phyloP scores from a whole-genome alignment of 2,888 invertebrate species.

The Nebria brevicollis region DNA sequence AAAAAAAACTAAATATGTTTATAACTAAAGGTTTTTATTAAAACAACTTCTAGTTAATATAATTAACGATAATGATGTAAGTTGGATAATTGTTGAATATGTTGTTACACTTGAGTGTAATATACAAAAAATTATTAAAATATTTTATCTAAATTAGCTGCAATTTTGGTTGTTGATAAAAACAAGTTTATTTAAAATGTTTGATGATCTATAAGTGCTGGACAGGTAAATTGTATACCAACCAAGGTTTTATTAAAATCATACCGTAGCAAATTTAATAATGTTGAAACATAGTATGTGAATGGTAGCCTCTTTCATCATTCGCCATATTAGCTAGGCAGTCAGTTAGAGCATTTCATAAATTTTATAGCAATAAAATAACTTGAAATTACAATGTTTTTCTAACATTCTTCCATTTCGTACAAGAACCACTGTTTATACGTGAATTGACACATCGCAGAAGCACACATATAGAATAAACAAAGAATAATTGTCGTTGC shows the following conservation, averaged over 20 bases:
- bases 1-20: no score
- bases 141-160: not conserved
- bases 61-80: no score
- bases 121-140: no score
- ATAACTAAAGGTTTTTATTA: no score
- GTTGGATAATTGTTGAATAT: no score
- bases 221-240: not conserved
- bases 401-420: not conserved
- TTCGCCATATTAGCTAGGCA: constrained; percentile 17
- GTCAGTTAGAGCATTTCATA: constrained; percentile 37
- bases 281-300: constrained; percentile 34
- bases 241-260: not conserved
- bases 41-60: no score
- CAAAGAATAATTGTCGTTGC: not conserved
- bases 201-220: not conserved
- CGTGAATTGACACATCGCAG: not conserved
- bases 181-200: not conserved
- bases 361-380: constrained; percentile 22
- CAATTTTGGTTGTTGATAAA: not conserved
- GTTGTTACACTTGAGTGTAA: no score
- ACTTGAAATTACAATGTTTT: not conserved
- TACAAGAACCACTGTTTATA: not conserved
- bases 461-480: not conserved
- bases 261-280: not conserved
- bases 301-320: constrained; percentile 41